Conservation (phyloP, 2,113 vertebrate genomes). For the Menura novaehollandiae region DNA sequence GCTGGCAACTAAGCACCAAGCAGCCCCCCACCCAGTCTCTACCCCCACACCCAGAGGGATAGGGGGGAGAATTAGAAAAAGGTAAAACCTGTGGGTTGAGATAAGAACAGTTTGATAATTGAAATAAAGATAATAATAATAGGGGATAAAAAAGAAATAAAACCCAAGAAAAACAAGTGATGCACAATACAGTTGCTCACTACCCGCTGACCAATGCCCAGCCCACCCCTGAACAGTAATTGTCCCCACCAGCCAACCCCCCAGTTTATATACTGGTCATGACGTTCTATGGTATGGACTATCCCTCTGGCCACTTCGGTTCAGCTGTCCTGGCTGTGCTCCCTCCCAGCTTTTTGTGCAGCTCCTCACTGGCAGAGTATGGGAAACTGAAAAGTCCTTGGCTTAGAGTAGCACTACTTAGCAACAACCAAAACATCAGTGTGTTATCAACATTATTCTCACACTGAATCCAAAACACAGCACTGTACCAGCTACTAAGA, state of each 20-base stretch:
- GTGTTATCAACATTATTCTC: not conserved
- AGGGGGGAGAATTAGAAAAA: not conserved
- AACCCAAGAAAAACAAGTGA: not conserved
- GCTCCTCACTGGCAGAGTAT: not conserved
- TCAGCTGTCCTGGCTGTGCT: not conserved
- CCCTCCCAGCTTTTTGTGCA: not conserved
- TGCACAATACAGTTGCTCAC: not conserved
- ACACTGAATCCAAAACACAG: not conserved
- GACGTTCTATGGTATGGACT: not conserved
- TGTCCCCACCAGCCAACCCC: not conserved
- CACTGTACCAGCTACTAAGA: not conserved
- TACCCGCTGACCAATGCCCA: rapidly evolving
- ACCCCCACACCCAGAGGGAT: rapidly evolving
- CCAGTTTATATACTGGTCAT: not conserved
- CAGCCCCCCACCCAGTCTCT: not conserved
- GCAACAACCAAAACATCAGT: not conserved
- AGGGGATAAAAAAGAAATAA: not conserved
- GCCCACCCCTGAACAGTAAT: not conserved
- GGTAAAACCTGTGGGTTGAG: not conserved
- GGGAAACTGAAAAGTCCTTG: not conserved
- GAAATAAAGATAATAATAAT: not conserved
- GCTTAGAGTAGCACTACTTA: not conserved
- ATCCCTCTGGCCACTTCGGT: not conserved
- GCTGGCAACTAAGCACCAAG: not conserved
- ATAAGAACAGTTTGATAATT: not conserved